These are phyloP conservation scores for Takifugu bimaculatus DNA, from an alignment of 2,113 vertebrate species.

Conservation along the genomic window DNA sequence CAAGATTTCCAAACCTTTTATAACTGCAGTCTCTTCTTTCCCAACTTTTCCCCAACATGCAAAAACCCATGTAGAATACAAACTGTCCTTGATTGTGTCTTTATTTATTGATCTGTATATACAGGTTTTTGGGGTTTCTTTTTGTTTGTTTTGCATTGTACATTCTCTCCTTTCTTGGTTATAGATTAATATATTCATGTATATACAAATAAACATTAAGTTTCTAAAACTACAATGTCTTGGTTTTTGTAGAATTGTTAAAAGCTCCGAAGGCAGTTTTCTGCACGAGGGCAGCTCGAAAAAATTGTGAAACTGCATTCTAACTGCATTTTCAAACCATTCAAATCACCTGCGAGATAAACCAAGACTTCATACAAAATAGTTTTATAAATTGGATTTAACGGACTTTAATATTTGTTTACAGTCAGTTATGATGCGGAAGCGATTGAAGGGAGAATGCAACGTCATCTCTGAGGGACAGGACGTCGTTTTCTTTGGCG, in stretches of 20 bases:
- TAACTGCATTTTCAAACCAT: no score
- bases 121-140: slow-evolving; percentile 29
- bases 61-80: slow-evolving; percentile 46
- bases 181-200: slow-evolving; percentile 80
- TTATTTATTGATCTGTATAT: slow-evolving; percentile 79
- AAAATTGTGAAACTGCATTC: no score
- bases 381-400: no score
- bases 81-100: slow-evolving; percentile 51
- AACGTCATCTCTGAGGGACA: slow-evolving; percentile 40
- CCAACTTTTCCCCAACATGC: slow-evolving; percentile 37
- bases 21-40: slow-evolving; percentile 52
- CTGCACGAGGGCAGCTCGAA: no score
- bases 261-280: no score
- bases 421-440: no score
- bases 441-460: no score
- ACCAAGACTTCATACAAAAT: no score
- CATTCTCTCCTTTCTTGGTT: slow-evolving; percentile 73
- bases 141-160: slow-evolving; percentile 65
- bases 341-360: no score
- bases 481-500: slow-evolving; percentile 7
- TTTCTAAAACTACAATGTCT: slow-evolving; percentile 62
- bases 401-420: no score
- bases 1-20: slow-evolving; percentile 56
- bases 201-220: slow-evolving; percentile 75
- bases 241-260: neutral